phyloP scores from a whole-genome alignment of 2,113 vertebrate species.

The Acrocephalus kingi region DNA sequence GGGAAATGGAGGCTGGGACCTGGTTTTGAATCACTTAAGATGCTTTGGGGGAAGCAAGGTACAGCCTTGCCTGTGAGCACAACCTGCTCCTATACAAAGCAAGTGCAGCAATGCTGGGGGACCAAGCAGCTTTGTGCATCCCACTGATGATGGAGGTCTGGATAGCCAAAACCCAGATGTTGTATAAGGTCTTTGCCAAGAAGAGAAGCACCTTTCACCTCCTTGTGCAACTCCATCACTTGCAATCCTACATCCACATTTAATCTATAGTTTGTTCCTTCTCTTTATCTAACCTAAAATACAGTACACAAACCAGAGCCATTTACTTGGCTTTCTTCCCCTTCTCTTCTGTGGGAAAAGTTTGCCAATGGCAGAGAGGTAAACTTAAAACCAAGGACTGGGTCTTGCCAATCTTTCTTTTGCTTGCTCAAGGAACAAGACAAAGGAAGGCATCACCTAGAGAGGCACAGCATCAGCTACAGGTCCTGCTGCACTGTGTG shows the following conservation, averaged over 20 bases:
- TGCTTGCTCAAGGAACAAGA: neutral
- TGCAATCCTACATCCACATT: neutral
- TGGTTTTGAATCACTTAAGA: neutral
- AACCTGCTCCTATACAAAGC: neutral
- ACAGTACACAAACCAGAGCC: neutral
- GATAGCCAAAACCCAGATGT: neutral
- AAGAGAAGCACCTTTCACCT: neutral
- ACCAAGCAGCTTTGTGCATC: neutral
- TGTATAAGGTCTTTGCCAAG: neutral
- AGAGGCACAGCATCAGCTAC: neutral
- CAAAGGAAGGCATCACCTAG: neutral
- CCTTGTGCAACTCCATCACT: neutral
- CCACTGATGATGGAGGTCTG: neutral
- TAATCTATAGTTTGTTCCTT: neutral
- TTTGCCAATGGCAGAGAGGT: neutral
- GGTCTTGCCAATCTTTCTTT: neutral
- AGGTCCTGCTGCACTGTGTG: neutral
- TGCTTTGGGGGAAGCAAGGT: neutral
- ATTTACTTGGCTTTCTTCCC: rapidly evolving
- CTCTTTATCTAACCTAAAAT: neutral
- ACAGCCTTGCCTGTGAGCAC: neutral
- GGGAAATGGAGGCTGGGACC: neutral
- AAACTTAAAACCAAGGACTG: neutral
- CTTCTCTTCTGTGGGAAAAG: neutral
- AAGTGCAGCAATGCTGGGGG: neutral